These are phyloP conservation scores for Psix sp. DNA, from an alignment of 1,140 invertebrate species.

Conservation along the genomic window DNA sequence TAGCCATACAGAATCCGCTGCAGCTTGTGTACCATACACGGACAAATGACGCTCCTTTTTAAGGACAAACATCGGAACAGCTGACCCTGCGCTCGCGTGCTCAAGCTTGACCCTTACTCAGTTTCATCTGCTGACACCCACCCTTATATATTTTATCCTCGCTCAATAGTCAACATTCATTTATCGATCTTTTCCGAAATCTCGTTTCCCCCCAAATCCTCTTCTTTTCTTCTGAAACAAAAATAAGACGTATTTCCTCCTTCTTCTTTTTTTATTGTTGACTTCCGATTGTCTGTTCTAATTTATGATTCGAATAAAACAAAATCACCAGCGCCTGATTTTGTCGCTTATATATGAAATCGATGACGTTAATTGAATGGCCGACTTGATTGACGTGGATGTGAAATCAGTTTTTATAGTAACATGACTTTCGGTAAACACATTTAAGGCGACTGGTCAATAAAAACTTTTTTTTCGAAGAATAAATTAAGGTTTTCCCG, in stretches of 20 bases:
- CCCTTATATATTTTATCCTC: conserved; percentile 58
- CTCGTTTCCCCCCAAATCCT: conserved; percentile 14
- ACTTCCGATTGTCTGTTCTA: too few relatives aligned
- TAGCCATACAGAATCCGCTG: conserved; percentile 56
- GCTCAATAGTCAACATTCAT: conserved; percentile 53
- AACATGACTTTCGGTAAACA: conserved; percentile 24
- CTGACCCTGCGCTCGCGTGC: conserved; percentile 72
- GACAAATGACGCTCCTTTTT: conserved; percentile 58
- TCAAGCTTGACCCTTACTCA: conserved; percentile 73
- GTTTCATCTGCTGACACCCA: conserved; percentile 75
- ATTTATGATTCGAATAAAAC: too few relatives aligned
- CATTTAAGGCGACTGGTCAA: conserved; percentile 9
- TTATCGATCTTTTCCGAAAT: conserved; percentile 57
- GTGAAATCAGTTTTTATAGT: conserved; percentile 28
- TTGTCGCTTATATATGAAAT: too few relatives aligned
- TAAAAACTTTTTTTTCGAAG: conserved; percentile 27
- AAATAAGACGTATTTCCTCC: too few relatives aligned
- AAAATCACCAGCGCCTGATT: too few relatives aligned
- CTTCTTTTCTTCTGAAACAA: conserved; percentile 3
- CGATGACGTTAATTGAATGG: too few relatives aligned
- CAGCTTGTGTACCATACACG: conserved; percentile 54
- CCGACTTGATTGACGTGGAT: conserved; percentile 5
- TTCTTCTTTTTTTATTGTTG: too few relatives aligned
- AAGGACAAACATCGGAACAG: conserved; percentile 76
- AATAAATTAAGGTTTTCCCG: conserved; percentile 26